Evolutionary conservation across 2,797 vertebrate species (phyloP), one percentile per base, ranked within the genome.

Genomic region (Peromyscus eremicus): DNA sequence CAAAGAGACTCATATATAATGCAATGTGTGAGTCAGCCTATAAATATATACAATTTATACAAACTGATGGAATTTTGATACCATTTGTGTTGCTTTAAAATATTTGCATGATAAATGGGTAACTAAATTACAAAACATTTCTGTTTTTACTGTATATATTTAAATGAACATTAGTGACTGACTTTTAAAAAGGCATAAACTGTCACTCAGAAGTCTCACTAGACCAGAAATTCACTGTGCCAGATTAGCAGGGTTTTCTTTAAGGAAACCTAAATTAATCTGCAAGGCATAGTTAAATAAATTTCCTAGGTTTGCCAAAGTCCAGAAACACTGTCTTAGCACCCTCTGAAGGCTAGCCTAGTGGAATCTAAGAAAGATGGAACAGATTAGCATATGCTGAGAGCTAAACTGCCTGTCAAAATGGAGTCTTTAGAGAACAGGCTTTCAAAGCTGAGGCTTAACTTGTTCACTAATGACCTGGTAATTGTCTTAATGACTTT

Each of bases 401-500:
- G 40, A 95, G 62, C 55, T 85, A 89, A 96, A 85, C 40, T 92
- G 13, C 83, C 77, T 96, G 66, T 93, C 76, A 75, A 94, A 94
- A 94, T 62, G 2, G 96, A 89, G 52, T 87, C 82, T 76, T 91
- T 82, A 91, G 60, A 91, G 93, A 93, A 94, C 73, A 92, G 2
- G 1, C 8, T 80, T 96, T 96, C 57, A 81, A 93, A 71, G 3
- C n/a, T 89, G n/a, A 95, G 64, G 68, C 2, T 84, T 87, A 29
- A 95, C 84, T 2, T 92, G 29, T 84, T 89, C 40, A 37, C 64
- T 93, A 92, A 94, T 94, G 77, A 96, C 34, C 62, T 96, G 46
- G 43, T 94, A 96, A 97, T 92, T 97, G 60, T 92, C 85, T 94
- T 95, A 94, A 96, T 95, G 73, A 90, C 40, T 95, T 97, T 94